Base-by-base conservation (phyloP, 2,797 vertebrate species). In the Alauda arvensis region DNA sequence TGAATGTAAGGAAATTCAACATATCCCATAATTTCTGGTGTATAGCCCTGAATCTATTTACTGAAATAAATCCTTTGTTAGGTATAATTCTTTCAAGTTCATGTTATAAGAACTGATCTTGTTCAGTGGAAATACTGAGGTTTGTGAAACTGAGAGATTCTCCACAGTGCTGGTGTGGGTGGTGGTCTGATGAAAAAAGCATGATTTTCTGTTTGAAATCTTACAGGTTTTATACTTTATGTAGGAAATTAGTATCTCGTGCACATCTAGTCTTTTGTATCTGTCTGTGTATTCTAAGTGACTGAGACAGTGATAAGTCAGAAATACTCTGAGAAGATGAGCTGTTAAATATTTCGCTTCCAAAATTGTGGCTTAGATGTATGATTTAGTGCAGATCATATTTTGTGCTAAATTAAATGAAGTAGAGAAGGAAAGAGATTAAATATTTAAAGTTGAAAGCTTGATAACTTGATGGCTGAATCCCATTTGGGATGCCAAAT, bases 81-180 rank as follows among this genome's bases (percentile, higher is more conserved):
- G 9, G 8, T 33, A 1, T 20, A 39, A 15, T 71, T 65, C 29
- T 45, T 62, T 75, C 29, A 62, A 69, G 33, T 55, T 84, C 21
- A 6, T 0, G 0, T 8, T n/a, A 0, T 39, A 55, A 56, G 29
- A 88, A 56, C 33, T 14, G 24, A 52, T 49, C 19, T 74, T 45
- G 11, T 39, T 86, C n/a, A 31, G 18, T 56, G n/a, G 39, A 61
- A 77, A 39, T 67, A 23, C 42, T 61, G 46, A 65, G 14, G 19
- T 40, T 61, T 72, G 19, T 56, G 66, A 59, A 71, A 53, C 14
- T 45, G 23, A 71, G 25, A 67, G 60, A 25, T 34, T 83, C 17
- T 69, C 25, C 28, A 10, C 7, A 21, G 31, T 55, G 49, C 70
- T 77, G 24, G 5, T 53, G 5, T 43, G 34, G 39, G 19, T 42